These are phyloP conservation scores for Asteroscopus sphinx DNA, from an alignment of 2,888 invertebrate genomes.

Conservation along the genomic window DNA sequence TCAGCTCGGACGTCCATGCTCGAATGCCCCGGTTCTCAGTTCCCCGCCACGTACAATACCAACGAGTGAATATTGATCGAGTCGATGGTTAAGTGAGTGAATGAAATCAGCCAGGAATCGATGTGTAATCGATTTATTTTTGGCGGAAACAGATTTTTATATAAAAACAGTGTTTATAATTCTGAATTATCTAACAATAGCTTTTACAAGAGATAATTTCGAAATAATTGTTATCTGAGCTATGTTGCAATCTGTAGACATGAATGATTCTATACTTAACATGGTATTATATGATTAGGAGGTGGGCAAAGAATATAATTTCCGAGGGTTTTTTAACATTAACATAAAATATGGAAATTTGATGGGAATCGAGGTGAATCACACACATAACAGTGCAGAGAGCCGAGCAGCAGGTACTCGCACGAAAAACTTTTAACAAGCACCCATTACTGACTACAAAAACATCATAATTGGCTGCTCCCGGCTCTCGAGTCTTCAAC, in stretches of 20 bases:
- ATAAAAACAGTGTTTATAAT: no score
- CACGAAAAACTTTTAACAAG: slow-evolving; percentile 60
- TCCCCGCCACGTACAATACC: no score
- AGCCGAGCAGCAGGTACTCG: slow-evolving; percentile 36
- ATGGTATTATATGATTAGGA: slow-evolving; percentile 15
- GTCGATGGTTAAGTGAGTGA: no score
- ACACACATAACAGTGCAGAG: slow-evolving; percentile 17
- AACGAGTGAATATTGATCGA: no score
- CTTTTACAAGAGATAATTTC: slow-evolving; percentile 8
- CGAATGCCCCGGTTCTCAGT: no score
- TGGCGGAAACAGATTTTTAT: no score
- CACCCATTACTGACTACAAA: slow-evolving; percentile 57
- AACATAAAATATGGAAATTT: slow-evolving; percentile 48
- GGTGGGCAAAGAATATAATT: slow-evolving; percentile 17
- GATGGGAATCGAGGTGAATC: slow-evolving; percentile 25
- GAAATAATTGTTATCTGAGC: slow-evolving; percentile 8
- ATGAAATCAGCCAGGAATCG: no score
- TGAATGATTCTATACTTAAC: slow-evolving; percentile 1
- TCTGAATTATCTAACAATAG: no score
- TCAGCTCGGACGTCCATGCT: no score
- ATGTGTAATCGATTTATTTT: no score
- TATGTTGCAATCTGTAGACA: slow-evolving; percentile 4
- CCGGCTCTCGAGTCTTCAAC: slow-evolving; percentile 38
- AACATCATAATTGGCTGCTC: slow-evolving; percentile 69
- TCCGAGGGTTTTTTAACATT: slow-evolving; percentile 32